Percentiles rank a stretch among this genome's conserved stretches.
phyloP scores from a whole-genome alignment of 2,113 vertebrate genomes.

The Rhea pennata region DNA sequence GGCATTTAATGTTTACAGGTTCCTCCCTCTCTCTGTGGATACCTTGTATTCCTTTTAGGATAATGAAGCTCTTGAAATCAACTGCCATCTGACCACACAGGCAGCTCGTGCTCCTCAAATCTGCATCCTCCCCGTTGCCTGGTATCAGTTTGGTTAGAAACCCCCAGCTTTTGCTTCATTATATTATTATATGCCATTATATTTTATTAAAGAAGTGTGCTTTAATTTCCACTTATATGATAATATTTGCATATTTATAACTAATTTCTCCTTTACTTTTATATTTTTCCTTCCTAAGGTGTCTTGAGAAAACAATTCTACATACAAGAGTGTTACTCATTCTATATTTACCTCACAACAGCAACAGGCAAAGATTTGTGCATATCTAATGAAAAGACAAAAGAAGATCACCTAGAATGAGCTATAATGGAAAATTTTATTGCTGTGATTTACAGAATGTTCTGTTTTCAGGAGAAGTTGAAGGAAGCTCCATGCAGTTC shows the following conservation, averaged over 20 bases:
- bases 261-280: neutral
- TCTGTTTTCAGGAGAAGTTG: slow-evolving; percentile 22
- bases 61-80: neutral
- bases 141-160: neutral
- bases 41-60: neutral
- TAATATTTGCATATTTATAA: slow-evolving; percentile 1
- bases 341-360: neutral
- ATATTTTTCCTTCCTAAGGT: neutral
- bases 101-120: neutral
- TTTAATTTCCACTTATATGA: neutral
- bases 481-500: neutral
- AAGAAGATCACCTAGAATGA: neutral
- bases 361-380: slow-evolving; percentile 7
- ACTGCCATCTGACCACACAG: slow-evolving; percentile 19
- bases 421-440: slow-evolving; percentile 14
- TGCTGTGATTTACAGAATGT: slow-evolving; percentile 18
- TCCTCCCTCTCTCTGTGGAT: slow-evolving; percentile 25
- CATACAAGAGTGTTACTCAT: neutral
- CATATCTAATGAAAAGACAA: slow-evolving; percentile 3
- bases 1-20: neutral
- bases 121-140: neutral
- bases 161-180: neutral
- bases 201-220: neutral
- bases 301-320: neutral
- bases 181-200: neutral